These are phyloP conservation scores for Crypturellus tataupa DNA, from an alignment of 2,797 vertebrate genomes.

Conservation along the genomic window DNA sequence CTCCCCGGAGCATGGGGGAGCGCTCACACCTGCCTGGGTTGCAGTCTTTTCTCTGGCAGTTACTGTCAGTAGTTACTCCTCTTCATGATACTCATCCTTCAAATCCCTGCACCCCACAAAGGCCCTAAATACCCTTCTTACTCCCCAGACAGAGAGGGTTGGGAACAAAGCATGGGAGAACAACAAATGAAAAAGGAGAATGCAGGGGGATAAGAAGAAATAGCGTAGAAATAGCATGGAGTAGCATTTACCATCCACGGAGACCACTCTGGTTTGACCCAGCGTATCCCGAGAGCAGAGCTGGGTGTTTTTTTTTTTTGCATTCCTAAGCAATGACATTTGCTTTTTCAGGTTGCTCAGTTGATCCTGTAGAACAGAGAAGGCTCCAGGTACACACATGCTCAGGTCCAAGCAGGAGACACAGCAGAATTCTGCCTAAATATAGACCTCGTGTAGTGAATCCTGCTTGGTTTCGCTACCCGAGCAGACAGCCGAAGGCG, in stretches of 20 bases:
- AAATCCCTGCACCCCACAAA: background rate
- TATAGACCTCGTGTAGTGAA: accelerated
- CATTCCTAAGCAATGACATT: background rate
- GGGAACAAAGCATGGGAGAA: background rate
- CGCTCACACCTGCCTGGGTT: background rate
- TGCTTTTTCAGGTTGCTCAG: background rate
- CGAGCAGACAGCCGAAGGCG: background rate
- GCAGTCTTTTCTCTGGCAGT: background rate
- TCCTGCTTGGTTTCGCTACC: background rate
- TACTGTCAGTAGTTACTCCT: background rate
- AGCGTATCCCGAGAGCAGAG: accelerated
- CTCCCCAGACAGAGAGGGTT: background rate
- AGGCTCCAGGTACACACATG: background rate
- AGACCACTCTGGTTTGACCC: background rate
- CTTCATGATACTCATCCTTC: background rate
- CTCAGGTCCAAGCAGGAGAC: background rate
- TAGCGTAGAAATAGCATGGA: background rate
- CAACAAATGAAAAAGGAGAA: background rate
- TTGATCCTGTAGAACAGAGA: background rate
- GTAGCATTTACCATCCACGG: background rate
- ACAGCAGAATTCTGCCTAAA: background rate
- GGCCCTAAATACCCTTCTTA: background rate
- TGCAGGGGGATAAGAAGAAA: background rate
- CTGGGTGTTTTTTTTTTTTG: background rate
- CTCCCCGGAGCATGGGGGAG: background rate